Percentiles rank a stretch among this genome's conserved stretches.
phyloP scores from a whole-genome alignment of 2,888 invertebrate species.

The Chloroclystis v-ata region DNA sequence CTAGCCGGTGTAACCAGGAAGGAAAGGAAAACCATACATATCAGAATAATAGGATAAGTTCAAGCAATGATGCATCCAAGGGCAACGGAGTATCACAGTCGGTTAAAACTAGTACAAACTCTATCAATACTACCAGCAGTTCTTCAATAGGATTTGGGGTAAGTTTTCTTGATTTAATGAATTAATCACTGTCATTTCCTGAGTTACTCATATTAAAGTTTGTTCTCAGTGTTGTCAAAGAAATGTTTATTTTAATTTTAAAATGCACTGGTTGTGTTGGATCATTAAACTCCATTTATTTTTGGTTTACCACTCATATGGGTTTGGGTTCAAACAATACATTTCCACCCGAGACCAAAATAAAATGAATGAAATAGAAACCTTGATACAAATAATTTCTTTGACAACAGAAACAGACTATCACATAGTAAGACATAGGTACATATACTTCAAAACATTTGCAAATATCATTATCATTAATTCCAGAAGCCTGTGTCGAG shows the following conservation, averaged over 20 bases:
- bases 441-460: conserved; percentile 37
- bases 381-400: no score
- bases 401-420: no score
- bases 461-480: conserved; percentile 72
- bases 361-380: no score
- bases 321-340: no score
- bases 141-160: conserved; percentile 72
- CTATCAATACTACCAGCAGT: conserved; percentile 61
- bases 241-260: not conserved
- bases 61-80: conserved; percentile 55
- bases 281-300: no score
- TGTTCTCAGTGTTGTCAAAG: not conserved
- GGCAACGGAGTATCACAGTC: conserved; percentile 48
- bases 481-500: conserved; percentile 91
- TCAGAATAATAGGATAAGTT: conserved; percentile 68
- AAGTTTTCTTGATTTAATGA: conserved; percentile 39
- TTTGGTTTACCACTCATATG: no score
- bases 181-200: no score
- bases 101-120: conserved; percentile 65
- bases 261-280: no score
- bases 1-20: conserved; percentile 72
- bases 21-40: conserved; percentile 78
- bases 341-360: no score
- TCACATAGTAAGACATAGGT: not conserved
- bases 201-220: no score